phyloP scores from a whole-genome alignment of 2,113 vertebrate species.

The Chlorodrepanis virens region DNA sequence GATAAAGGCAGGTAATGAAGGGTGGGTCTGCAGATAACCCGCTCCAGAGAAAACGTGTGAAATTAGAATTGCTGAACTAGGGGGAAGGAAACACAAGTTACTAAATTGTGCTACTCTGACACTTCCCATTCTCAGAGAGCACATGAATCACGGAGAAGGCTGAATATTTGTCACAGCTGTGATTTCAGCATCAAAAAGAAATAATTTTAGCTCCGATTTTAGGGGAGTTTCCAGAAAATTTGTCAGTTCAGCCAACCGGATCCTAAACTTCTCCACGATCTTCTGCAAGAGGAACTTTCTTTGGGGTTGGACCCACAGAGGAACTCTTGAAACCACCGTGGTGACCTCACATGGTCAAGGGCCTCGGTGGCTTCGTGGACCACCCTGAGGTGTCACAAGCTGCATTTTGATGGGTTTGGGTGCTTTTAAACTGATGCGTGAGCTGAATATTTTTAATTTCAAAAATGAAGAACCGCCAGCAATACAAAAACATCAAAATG shows the following conservation, averaged over 20 bases:
- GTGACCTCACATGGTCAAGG: not conserved
- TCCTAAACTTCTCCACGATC: not conserved
- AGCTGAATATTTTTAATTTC: not conserved
- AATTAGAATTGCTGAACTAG: conserved; percentile 51
- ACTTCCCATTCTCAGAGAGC: conserved; percentile 55
- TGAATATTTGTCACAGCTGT: conserved; percentile 65
- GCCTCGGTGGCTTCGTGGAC: not conserved
- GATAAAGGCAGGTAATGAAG: conserved; percentile 48
- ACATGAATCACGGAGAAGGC: conserved; percentile 62
- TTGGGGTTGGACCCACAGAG: not conserved
- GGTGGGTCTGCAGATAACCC: conserved; percentile 34
- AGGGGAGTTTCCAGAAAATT: conserved; percentile 57
- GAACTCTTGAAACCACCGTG: not conserved
- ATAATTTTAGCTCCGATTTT: conserved; percentile 55
- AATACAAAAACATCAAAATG: not conserved
- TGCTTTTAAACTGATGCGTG: not conserved
- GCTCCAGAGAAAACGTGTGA: conserved; percentile 17
- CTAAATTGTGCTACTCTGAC: conserved; percentile 48
- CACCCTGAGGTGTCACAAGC: not conserved
- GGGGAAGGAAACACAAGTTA: conserved; percentile 64
- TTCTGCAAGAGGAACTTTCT: not conserved
- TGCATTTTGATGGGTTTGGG: not conserved
- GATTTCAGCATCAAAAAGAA: conserved; percentile 63
- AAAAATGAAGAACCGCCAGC: not conserved
- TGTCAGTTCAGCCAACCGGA: conserved; percentile 51